Base-by-base conservation (phyloP, 2,113 vertebrate species). In the Anolis sagrei region DNA sequence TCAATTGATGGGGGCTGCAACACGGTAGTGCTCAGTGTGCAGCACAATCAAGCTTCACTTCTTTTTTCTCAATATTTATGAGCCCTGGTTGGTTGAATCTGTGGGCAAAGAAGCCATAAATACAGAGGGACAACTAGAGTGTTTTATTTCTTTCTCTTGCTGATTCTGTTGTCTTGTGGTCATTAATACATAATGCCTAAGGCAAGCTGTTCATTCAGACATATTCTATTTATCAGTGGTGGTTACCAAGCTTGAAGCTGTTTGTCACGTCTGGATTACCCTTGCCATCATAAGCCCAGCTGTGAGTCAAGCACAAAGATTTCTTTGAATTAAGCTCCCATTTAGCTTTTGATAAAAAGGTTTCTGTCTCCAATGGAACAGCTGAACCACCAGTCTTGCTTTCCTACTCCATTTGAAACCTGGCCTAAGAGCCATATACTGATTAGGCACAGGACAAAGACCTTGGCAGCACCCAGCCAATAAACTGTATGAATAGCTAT, bases 171-270 rank as follows among this genome's bases (percentile, higher is more conserved):
- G 3, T 58, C 49, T 88, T 89, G 76, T 5, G 74, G 86, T 74
- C 0, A 2, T 54, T 89, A 93, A 90, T 79, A 84, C 90, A 76
- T 64, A 90, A 86, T 75, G 85, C 87, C 82, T 68, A 58, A 79
- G 83, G 68, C 51, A 27, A 14, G 54, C 49, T 64, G 2, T 48
- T 90, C 84, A 83, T n/a, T 49, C 7, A 64, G 64, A 19, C 62
- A 7, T 3, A 25, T 32, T 84, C 74, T 44, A 29, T 54, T 90
- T 48, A 29, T 86, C 27, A 0, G n/a, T n/a, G n/a, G n/a, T n/a
- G n/a, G n/a, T n/a, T n/a, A 1, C 76, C 48, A 70, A 75, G 62
- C 48, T 68, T 69, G 11, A 80, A 76, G 72, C 23, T 51, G n/a
- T 18, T 81, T 68, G 62, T 76, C 61, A 32, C 69, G 73, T 44